Evolutionary conservation across 2,113 vertebrate genomes (phyloP).

Genomic region (Corythornis cristatus): DNA sequence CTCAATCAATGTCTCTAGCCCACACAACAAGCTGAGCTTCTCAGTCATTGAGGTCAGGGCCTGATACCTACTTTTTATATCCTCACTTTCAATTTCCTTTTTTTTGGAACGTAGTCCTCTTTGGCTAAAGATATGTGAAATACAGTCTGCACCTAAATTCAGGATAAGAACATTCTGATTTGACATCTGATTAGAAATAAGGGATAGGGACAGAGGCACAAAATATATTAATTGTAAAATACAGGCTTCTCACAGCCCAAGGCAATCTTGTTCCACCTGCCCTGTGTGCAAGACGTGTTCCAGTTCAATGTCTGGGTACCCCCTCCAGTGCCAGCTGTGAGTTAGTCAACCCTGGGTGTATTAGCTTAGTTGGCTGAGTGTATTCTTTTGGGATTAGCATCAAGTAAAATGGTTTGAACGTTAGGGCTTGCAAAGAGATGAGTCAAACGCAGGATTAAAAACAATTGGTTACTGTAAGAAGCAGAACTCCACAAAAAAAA

Average conservation of each 20-base stretch:
- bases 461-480: neutral
- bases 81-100: neutral
- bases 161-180: neutral
- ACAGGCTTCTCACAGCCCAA: neutral
- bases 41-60: neutral
- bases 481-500: neutral
- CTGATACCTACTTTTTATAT: neutral
- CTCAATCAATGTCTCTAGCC: neutral
- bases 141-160: neutral
- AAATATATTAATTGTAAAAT: neutral
- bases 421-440: neutral
- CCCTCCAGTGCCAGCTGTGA: neutral
- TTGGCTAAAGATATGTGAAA: neutral
- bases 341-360: neutral
- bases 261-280: fast-evolving
- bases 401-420: neutral
- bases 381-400: neutral
- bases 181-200: neutral
- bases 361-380: neutral
- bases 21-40: neutral
- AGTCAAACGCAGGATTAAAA: neutral
- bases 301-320: neutral
- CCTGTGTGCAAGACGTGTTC: neutral
- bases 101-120: neutral
- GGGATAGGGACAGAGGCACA: neutral